Conservation (phyloP, 2,113 vertebrate genomes). For the Suncus etruscus region DNA sequence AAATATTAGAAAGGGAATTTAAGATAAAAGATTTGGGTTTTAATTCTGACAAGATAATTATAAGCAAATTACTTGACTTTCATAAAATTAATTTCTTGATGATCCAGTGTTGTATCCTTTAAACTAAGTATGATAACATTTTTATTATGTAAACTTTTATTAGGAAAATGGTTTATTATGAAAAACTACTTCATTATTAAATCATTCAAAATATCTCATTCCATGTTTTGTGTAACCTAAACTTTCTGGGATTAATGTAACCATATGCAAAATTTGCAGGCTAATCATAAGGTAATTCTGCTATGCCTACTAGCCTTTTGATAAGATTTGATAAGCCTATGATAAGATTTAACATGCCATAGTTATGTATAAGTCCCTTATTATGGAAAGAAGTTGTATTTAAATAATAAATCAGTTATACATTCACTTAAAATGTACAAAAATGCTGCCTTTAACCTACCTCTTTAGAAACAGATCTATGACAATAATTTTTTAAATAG, state of each 20-base stretch:
- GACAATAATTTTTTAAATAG: constrained; percentile 44
- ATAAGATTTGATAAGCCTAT: constrained; percentile 41
- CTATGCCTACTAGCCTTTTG: constrained; percentile 66
- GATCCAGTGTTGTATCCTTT: constrained; percentile 46
- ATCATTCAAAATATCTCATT: constrained; percentile 78
- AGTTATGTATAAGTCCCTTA: constrained; percentile 69
- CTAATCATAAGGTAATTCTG: constrained; percentile 59
- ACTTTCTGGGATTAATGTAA: constrained; percentile 74
- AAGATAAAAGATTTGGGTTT: constrained; percentile 41
- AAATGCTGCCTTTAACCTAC: neutral
- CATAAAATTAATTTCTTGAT: constrained; percentile 9
- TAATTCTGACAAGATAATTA: constrained; percentile 60
- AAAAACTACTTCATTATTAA: constrained; percentile 75
- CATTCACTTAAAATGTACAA: constrained; percentile 52
- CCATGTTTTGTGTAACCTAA: constrained; percentile 77
- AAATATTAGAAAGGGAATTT: neutral
- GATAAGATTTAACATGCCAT: constrained; percentile 68
- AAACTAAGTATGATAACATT: constrained; percentile 57
- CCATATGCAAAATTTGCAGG: constrained; percentile 64
- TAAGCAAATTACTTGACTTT: constrained; percentile 63
- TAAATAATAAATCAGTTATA: constrained; percentile 64
- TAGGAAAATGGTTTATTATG: constrained; percentile 65
- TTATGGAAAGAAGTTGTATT: constrained; percentile 58
- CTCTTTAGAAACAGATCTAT: constrained; percentile 45
- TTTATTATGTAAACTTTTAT: constrained; percentile 70